These are phyloP conservation scores for Brachyptera risi DNA, from an alignment of 2,888 invertebrate species.

Conservation along the genomic window DNA sequence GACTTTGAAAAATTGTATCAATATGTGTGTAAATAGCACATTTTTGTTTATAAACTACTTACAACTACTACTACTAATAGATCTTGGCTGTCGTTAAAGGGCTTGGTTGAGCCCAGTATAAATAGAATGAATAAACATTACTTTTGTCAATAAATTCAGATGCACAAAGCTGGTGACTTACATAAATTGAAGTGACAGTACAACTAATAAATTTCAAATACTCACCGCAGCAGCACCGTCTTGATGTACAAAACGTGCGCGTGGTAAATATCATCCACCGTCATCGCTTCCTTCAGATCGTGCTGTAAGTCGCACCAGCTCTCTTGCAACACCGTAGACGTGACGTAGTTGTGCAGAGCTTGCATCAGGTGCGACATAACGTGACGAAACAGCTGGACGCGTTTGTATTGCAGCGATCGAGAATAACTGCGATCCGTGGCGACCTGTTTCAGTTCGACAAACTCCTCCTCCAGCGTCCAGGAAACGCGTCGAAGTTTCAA, in stretches of 20 bases:
- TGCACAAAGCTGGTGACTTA: too few species aligned
- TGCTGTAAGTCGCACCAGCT: constrained; percentile 72
- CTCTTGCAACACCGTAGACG: constrained; percentile 67
- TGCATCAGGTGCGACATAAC: constrained; percentile 72
- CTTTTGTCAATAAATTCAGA: too few species aligned
- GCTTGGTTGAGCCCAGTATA: too few species aligned
- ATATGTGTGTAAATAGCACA: too few species aligned
- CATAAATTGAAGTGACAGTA: too few species aligned
- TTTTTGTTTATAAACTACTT: too few species aligned
- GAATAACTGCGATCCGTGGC: not conserved
- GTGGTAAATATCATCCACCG: constrained; percentile 67
- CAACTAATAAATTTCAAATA: too few species aligned
- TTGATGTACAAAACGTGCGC: constrained; percentile 71
- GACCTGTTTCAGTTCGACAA: constrained; percentile 20
- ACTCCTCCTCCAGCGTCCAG: constrained; percentile 59
- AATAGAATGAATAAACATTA: too few species aligned
- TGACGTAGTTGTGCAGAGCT: constrained; percentile 71
- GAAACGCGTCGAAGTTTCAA: constrained; percentile 71
- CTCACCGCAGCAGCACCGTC: constrained; percentile 62
- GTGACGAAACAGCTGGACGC: constrained; percentile 65
- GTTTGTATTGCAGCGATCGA: constrained; percentile 57
- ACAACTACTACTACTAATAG: too few species aligned
- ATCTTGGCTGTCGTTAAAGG: too few species aligned
- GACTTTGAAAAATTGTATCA: too few species aligned
- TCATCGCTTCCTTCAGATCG: constrained; percentile 59